Evolutionary conservation across 2,888 invertebrate genomes (phyloP), one percentile per base, ranked within the genome.

Genomic region (Drosophila yooni): DNA sequence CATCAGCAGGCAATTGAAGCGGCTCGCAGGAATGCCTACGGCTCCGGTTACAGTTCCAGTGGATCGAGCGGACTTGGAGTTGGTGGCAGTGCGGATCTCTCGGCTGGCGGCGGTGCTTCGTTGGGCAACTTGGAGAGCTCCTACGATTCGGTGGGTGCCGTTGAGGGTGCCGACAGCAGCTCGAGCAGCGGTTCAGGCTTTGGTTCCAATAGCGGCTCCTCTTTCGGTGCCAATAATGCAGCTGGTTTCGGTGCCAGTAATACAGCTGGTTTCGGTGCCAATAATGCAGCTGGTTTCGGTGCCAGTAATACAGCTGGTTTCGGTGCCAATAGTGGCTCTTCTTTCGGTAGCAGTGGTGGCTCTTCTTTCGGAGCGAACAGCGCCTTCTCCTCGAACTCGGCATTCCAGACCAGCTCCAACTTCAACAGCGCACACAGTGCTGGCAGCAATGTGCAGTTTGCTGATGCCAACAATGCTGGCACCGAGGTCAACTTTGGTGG

Each of bases 1-100:
- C 93, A 93, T 70, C 82, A 90, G 36, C 90, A 92, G 76, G 91
- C 93, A 8, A 81, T 93, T 21, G 91, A 91, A n/a, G 83, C 91
- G 68, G 93, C 93, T 4, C 91, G 91, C 46, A 83, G 83, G 48
- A 89, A 84, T 8, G 75, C 77, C 13, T 82, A 63, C 13, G 68
- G 71, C 8, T 46, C 59, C 6, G 29, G 69, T 0, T 67, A 27
- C 10, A 70, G 71, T 15, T 25, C 70, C 25, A 48, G 74, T 13
- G 68, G 82, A 11, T 78, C 68, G 3, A 51, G 60, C 25, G 43
- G 61, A n/a, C 53, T 38, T 18, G 89, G 81, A 2, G 58, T 11
- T 18, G 75, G 69, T 6, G 53, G 68, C 54, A 53, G 61, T 11
- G 75, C 65, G 18, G 65, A 76, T n/a, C 40, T 70, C 21, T 36